These are phyloP conservation scores for Oreochromis mossambicus DNA, from an alignment of 2,797 vertebrate species.

Conservation along the genomic window DNA sequence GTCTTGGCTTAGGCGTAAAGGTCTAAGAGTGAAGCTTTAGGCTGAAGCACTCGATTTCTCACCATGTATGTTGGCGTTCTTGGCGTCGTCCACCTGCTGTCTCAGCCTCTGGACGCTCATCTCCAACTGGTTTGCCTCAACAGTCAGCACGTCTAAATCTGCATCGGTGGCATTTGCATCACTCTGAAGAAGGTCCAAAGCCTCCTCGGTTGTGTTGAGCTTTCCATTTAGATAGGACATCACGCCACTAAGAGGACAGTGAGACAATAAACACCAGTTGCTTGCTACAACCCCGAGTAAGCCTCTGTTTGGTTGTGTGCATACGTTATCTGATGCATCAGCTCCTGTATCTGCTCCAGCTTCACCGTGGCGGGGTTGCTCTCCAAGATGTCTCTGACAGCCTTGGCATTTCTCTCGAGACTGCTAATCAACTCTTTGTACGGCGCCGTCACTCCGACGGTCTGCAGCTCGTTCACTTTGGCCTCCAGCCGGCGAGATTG, in stretches of 20 bases:
- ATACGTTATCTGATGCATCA: conserved; percentile 87
- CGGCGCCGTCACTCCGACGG: conserved; percentile 83
- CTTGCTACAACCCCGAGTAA: accelerated
- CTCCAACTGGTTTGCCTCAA: conserved; percentile 78
- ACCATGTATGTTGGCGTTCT: conserved; percentile 93
- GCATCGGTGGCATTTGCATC: conserved; percentile 70
- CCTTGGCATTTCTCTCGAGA: conserved; percentile 80
- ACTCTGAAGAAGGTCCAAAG: conserved; percentile 61
- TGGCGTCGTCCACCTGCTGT: conserved; percentile 84
- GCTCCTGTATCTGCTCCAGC: conserved; percentile 80
- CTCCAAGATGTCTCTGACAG: conserved; percentile 82
- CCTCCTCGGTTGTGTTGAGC: conserved; percentile 77
- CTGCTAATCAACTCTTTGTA: conserved; percentile 81
- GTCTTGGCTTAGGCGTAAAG: not conserved
- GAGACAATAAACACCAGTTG: not conserved
- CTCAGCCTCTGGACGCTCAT: conserved; percentile 75
- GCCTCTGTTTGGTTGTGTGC: conserved; percentile 31
- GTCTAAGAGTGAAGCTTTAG: not conserved
- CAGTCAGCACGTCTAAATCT: conserved; percentile 70
- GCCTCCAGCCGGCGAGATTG: conserved; percentile 82
- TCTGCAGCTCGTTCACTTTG: conserved; percentile 81
- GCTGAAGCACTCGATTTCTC: conserved; percentile 24
- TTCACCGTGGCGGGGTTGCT: conserved; percentile 82
- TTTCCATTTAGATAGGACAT: conserved; percentile 80
- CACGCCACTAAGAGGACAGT: conserved; percentile 76